Conservation (phyloP, 2,888 invertebrate genomes). For the Drosophila yooni region DNA sequence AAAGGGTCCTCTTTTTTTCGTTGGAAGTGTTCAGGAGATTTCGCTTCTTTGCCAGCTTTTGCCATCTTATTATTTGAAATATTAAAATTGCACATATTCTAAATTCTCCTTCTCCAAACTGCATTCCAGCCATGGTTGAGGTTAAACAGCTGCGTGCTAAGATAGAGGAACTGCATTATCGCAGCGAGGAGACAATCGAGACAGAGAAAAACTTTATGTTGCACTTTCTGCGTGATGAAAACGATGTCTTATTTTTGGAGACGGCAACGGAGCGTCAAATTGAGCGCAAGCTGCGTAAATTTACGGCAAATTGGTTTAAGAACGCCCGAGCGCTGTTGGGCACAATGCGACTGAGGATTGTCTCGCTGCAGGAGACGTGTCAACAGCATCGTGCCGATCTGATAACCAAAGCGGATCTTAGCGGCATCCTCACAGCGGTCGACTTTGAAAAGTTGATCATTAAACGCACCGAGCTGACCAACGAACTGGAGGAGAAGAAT, state of each 20-base stretch:
- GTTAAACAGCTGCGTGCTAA: slow-evolving; percentile 84
- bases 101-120: background rate
- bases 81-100: background rate
- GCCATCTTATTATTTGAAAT: no score
- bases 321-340: slow-evolving; percentile 85
- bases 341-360: slow-evolving; percentile 86
- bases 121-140: slow-evolving; percentile 67
- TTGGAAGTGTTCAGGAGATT: background rate
- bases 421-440: slow-evolving; percentile 86
- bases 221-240: slow-evolving; percentile 75
- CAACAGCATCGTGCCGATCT: slow-evolving; percentile 82
- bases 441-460: slow-evolving; percentile 87
- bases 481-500: slow-evolving; percentile 86
- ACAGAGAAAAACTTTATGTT: slow-evolving; percentile 85
- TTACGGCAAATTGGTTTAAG: slow-evolving; percentile 87
- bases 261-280: slow-evolving; percentile 80
- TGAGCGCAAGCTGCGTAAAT: slow-evolving; percentile 84
- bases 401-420: slow-evolving; percentile 86
- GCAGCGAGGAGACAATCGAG: slow-evolving; percentile 85
- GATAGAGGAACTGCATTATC: slow-evolving; percentile 86
- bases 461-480: slow-evolving; percentile 85
- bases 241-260: slow-evolving; percentile 72
- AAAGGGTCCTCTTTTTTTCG: background rate
- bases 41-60: background rate
- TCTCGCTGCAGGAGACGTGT: slow-evolving; percentile 85